Evolutionary conservation across 2,113 vertebrate genomes (phyloP).

Genomic region (Telmatochromis sp.): DNA sequence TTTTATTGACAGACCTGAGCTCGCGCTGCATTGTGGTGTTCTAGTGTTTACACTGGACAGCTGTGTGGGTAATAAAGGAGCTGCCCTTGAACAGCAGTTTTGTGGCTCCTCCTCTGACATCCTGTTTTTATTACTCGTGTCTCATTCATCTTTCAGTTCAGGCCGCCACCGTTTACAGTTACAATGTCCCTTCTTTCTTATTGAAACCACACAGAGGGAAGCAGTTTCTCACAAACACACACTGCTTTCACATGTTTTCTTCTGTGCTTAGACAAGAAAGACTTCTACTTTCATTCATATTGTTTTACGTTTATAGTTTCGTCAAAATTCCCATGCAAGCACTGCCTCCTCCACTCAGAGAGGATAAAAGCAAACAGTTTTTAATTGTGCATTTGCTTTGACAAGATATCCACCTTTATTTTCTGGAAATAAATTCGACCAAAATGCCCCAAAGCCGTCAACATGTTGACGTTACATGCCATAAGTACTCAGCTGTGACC

Average conservation of each 20-base stretch:
- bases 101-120: neutral
- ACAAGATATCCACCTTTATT: neutral
- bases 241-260: neutral
- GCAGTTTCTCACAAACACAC: neutral
- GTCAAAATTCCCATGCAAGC: neutral
- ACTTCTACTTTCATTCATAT: neutral
- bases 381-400: conserved; percentile 30
- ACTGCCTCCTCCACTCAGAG: neutral
- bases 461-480: neutral
- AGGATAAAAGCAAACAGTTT: conserved; percentile 22
- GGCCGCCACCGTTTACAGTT: neutral
- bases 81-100: neutral
- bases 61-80: neutral
- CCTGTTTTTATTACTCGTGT: neutral
- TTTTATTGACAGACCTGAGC: neutral
- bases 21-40: neutral
- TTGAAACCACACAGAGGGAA: neutral
- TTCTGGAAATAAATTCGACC: neutral
- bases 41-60: neutral
- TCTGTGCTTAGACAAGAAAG: neutral
- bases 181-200: neutral
- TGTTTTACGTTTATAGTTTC: neutral
- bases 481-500: neutral
- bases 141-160: neutral
- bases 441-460: neutral